Conservation (phyloP, 2,888 invertebrate genomes). For the Apotomis capreana region DNA sequence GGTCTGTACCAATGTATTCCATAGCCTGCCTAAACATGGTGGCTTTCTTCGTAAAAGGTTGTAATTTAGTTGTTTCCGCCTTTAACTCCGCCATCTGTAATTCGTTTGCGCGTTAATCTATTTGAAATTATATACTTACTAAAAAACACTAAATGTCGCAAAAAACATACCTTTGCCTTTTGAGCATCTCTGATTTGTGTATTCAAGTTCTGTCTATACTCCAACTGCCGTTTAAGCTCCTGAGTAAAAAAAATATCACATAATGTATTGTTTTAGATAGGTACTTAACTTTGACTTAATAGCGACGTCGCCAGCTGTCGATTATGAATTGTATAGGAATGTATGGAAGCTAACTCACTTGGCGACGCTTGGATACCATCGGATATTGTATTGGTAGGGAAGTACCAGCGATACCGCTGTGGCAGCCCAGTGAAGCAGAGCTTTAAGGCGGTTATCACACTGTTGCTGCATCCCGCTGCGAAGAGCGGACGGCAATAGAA, state of each 20-base stretch:
- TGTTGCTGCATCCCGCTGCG: too few species aligned
- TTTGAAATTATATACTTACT: too few species aligned
- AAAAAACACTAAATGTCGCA: not conserved
- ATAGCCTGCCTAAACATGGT: conserved; percentile 69
- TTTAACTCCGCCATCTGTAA: conserved; percentile 62
- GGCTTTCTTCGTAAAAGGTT: conserved; percentile 67
- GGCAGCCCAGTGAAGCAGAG: too few species aligned
- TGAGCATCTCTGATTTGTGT: conserved; percentile 68
- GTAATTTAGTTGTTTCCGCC: conserved; percentile 61
- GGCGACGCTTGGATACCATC: too few species aligned
- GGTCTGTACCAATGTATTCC: conserved; percentile 57
- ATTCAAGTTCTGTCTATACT: conserved; percentile 65
- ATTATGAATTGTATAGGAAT: too few species aligned
- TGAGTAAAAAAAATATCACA: conserved; percentile 36
- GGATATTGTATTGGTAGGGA: too few species aligned
- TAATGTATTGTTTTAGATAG: not conserved
- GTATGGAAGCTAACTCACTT: too few species aligned
- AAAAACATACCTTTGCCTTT: conserved; percentile 56
- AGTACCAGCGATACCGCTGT: too few species aligned
- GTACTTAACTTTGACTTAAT: not conserved
- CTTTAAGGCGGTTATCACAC: too few species aligned
- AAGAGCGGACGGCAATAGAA: too few species aligned
- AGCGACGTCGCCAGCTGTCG: too few species aligned
- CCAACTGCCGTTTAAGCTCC: conserved; percentile 64
- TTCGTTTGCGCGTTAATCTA: not conserved